A percentile compares a stretch with the other conserved stretches of the same genome.
These are phyloP conservation scores for Hiodon alosoides DNA, from an alignment of 2,113 vertebrate genomes.

Conservation along the genomic window DNA sequence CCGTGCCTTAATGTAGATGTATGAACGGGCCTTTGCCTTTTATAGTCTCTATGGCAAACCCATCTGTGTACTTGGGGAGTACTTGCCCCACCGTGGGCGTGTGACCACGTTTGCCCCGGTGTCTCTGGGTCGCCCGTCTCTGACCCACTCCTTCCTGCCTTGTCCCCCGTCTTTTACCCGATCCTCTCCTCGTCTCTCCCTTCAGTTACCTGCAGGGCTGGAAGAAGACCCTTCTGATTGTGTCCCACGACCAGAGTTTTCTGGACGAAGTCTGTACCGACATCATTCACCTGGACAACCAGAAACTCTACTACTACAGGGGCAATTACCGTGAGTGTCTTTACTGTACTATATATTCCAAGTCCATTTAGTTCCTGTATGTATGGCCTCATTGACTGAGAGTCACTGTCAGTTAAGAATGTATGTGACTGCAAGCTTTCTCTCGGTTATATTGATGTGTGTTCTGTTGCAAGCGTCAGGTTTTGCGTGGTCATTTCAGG, in stretches of 20 bases:
- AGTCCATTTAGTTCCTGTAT: neutral
- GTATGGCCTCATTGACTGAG: neutral
- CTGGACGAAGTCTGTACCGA: conserved; percentile 89
- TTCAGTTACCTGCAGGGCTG: conserved; percentile 83
- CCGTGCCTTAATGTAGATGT: neutral
- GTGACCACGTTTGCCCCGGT: neutral
- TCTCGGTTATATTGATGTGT: too few species aligned
- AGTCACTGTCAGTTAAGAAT: neutral
- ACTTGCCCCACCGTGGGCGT: neutral
- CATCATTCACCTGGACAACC: conserved; percentile 78
- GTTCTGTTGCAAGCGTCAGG: too few species aligned
- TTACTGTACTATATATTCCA: too few species aligned
- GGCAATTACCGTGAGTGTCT: conserved; percentile 80
- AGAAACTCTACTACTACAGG: conserved; percentile 84
- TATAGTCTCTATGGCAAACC: too few species aligned
- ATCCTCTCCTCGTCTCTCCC: neutral
- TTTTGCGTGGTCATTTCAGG: too few species aligned
- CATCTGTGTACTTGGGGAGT: neutral
- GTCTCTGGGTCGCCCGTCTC: neutral
- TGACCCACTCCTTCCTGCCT: neutral
- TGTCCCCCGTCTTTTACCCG: neutral
- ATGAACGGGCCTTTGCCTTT: neutral
- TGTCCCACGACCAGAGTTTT: conserved; percentile 91
- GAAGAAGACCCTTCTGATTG: conserved; percentile 87
- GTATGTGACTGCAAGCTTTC: neutral